A percentile compares a stretch with the other conserved stretches of the same genome.
Evolutionary conservation across 2,888 invertebrate species (phyloP).

Genomic region (Lampropteryx suffumata): DNA sequence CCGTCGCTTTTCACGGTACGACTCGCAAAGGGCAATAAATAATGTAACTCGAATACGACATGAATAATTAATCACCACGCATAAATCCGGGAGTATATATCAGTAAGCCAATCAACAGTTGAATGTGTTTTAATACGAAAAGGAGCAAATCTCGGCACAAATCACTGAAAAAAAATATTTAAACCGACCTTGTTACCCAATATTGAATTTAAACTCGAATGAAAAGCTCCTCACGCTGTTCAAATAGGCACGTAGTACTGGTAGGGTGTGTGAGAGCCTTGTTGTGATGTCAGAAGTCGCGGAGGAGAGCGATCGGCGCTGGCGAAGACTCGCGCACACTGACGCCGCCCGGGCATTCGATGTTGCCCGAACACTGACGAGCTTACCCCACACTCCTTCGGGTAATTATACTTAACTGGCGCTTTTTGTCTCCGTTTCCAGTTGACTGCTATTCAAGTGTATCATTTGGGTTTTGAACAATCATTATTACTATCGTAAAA

Average conservation of each 20-base stretch:
- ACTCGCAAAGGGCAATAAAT: slow-evolving; percentile 8
- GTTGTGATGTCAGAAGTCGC: slow-evolving; percentile 42
- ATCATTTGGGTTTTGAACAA: too few relatives aligned
- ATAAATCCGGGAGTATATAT: neutral
- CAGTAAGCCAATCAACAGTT: slow-evolving; percentile 21
- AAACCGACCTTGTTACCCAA: slow-evolving; percentile 1
- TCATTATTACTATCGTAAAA: too few relatives aligned
- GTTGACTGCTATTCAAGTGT: too few relatives aligned
- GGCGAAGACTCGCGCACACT: slow-evolving; percentile 73
- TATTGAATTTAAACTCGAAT: slow-evolving; percentile 14
- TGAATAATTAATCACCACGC: slow-evolving; percentile 12
- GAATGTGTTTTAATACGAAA: slow-evolving; percentile 4
- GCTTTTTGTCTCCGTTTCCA: too few relatives aligned
- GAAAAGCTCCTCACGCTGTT: slow-evolving; percentile 35
- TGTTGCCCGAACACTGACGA: slow-evolving; percentile 54
- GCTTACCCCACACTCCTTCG: slow-evolving; percentile 40
- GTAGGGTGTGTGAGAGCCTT: slow-evolving; percentile 45
- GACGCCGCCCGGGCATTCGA: slow-evolving; percentile 71
- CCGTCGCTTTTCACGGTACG: slow-evolving; percentile 2
- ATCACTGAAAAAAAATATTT: slow-evolving; percentile 2
- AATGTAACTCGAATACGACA: slow-evolving; percentile 9
- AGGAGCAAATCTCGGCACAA: slow-evolving; percentile 3
- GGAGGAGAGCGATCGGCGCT: slow-evolving; percentile 60
- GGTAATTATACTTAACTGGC: neutral
- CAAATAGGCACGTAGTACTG: slow-evolving; percentile 48